phyloP scores from a whole-genome alignment of 2,888 invertebrate genomes.

The Drosophila nigritarsus region DNA sequence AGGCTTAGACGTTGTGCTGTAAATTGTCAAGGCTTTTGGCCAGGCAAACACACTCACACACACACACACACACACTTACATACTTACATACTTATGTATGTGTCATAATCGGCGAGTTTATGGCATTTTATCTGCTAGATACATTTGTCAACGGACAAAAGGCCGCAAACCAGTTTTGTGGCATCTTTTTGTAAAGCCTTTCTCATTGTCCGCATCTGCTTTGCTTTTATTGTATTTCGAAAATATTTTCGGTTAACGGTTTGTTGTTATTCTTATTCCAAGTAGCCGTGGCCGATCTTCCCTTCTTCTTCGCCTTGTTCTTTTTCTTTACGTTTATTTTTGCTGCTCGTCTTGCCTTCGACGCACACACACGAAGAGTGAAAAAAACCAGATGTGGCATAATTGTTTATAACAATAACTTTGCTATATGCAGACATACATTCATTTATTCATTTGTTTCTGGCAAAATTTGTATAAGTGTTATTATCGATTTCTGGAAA shows the following conservation, averaged over 20 bases:
- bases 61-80: too few species aligned
- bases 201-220: constrained; percentile 23
- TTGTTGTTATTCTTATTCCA: constrained; percentile 4
- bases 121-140: constrained; percentile 56
- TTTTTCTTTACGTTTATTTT: constrained; percentile 10
- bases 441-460: constrained; percentile 9
- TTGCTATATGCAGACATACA: constrained; percentile 12
- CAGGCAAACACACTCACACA: background rate
- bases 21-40: constrained; percentile 60
- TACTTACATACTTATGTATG: background rate
- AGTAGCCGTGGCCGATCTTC: constrained; percentile 7
- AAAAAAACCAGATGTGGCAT: constrained; percentile 54
- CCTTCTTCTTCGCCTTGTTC: constrained; percentile 7
- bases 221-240: constrained; percentile 22
- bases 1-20: background rate
- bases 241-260: constrained; percentile 56
- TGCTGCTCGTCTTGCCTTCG: constrained; percentile 2
- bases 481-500: constrained; percentile 53
- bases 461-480: constrained; percentile 23
- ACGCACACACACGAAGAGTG: background rate
- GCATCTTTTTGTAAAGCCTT: constrained; percentile 51
- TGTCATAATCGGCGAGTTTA: constrained; percentile 47
- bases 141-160: constrained; percentile 58
- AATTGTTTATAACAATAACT: constrained; percentile 71
- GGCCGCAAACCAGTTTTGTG: constrained; percentile 62